A percentile compares a stretch with the other conserved stretches of the same genome.
phyloP scores from a whole-genome alignment of 2,797 vertebrate species.

The Tapera naevia region DNA sequence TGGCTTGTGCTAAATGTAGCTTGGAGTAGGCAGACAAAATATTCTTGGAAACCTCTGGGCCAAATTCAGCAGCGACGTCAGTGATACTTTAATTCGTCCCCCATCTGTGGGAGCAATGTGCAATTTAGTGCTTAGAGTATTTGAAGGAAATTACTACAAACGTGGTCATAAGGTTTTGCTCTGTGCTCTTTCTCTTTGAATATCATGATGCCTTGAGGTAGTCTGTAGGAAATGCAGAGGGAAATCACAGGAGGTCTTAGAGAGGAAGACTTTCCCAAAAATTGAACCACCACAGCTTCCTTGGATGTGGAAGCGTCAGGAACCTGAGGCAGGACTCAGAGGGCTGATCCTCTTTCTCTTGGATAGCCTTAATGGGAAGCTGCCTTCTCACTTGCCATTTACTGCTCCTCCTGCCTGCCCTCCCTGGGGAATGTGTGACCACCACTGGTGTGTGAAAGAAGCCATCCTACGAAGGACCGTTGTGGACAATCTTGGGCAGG shows the following conservation, averaged over 20 bases:
- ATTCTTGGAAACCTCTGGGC: slow-evolving; percentile 48
- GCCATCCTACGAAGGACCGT: neutral
- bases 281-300: neutral
- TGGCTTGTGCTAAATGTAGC: slow-evolving; percentile 57
- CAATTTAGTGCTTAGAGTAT: neutral
- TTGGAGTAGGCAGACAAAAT: slow-evolving; percentile 50
- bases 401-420: neutral
- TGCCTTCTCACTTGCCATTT: neutral
- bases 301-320: neutral
- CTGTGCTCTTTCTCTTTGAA: neutral
- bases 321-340: neutral
- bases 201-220: neutral
- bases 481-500: neutral
- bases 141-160: neutral
- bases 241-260: neutral
- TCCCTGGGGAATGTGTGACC: neutral
- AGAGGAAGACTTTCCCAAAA: neutral
- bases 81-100: neutral
- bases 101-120: neutral
- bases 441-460: neutral
- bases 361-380: neutral
- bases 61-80: neutral
- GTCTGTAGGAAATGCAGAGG: neutral
- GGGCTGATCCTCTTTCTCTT: neutral
- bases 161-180: neutral